A percentile compares a stretch with the other conserved stretches of the same genome.
These are phyloP conservation scores for Luffia ferchaultella DNA, from an alignment of 2,888 invertebrate genomes.

Conservation along the genomic window DNA sequence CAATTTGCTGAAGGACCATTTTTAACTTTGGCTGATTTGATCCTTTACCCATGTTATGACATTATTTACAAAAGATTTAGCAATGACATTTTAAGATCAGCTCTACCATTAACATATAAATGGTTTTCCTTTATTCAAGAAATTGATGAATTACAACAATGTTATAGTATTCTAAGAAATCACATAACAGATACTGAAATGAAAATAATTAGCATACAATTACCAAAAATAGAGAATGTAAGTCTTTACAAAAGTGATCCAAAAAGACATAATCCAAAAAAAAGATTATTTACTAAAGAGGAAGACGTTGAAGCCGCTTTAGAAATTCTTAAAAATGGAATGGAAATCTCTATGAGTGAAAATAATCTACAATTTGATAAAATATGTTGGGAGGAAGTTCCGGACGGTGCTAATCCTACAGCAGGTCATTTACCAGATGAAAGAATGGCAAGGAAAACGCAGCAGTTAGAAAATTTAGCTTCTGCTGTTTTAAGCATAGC, in stretches of 20 bases:
- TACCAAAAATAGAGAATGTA: conserved; percentile 63
- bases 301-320: conserved; percentile 74
- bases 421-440: conserved; percentile 81
- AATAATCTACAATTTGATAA: conserved; percentile 25
- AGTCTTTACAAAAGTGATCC: conserved; percentile 84
- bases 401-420: conserved; percentile 77
- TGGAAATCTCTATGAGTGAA: conserved; percentile 39
- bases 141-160: conserved; percentile 22
- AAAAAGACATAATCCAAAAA: conserved; percentile 76
- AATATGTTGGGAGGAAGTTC: conserved; percentile 76
- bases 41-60: conserved; percentile 76
- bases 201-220: conserved; percentile 20
- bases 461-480: conserved; percentile 87
- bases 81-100: conserved; percentile 25
- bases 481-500: conserved; percentile 79
- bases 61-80: conserved; percentile 63
- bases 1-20: conserved; percentile 84
- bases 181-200: conserved; percentile 10
- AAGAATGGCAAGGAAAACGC: conserved; percentile 79
- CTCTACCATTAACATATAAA: conserved; percentile 68
- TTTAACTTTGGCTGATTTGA: conserved; percentile 84
- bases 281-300: conserved; percentile 79
- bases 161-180: background rate
- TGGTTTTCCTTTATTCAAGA: conserved; percentile 65
- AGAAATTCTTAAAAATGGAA: conserved; percentile 37